These are phyloP conservation scores for Achlya flavicornis DNA, from an alignment of 2,888 invertebrate species.

Conservation along the genomic window DNA sequence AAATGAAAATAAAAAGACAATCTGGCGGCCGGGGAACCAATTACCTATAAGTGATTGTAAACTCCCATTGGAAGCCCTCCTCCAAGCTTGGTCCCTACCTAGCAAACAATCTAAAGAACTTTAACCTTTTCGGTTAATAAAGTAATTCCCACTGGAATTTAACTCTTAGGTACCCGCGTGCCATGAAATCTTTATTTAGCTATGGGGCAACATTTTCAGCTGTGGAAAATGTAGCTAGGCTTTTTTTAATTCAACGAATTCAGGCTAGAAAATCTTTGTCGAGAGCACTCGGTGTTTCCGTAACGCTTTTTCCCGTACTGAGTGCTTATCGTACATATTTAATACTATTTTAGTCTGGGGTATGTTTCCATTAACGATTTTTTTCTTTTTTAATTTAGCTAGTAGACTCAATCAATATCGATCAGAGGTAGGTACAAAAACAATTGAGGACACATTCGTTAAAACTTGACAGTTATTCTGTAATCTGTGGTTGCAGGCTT, in stretches of 20 bases:
- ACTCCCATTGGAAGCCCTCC: background rate
- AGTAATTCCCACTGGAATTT: background rate
- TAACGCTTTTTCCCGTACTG: background rate
- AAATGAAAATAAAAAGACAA: too few relatives aligned
- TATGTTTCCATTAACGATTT: background rate
- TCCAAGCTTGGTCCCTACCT: too few relatives aligned
- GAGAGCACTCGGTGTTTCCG: background rate
- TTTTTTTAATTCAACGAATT: background rate
- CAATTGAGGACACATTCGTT: background rate
- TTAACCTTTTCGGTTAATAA: constrained; percentile 1
- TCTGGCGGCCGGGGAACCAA: too few relatives aligned
- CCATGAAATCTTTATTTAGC: background rate
- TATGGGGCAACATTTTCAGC: background rate
- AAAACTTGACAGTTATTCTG: too few relatives aligned
- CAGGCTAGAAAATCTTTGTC: background rate
- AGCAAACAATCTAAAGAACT: background rate
- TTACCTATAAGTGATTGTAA: background rate
- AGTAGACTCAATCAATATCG: background rate
- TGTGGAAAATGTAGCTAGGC: background rate
- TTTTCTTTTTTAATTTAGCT: background rate
- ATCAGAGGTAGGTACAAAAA: background rate
- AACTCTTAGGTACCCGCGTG: background rate
- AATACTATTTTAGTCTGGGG: background rate
- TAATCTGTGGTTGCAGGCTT: too few relatives aligned
- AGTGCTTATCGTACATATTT: background rate